These are phyloP conservation scores for Aphodius sticticus DNA, from an alignment of 2,888 invertebrate species.

Conservation along the genomic window DNA sequence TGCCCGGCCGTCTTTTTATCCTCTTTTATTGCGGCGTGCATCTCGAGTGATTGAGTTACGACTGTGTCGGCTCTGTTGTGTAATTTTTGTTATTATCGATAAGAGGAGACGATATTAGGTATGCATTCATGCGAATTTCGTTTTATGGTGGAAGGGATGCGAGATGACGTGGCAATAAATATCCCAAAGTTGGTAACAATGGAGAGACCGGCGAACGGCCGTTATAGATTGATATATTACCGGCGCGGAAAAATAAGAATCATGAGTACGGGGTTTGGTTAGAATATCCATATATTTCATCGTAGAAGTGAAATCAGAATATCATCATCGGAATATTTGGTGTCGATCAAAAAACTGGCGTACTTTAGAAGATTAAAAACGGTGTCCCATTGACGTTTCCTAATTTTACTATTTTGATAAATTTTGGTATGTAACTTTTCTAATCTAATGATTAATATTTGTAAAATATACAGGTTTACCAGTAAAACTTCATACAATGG, in stretches of 20 bases:
- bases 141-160: neutral
- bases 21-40: neutral
- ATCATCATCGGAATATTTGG: too few relatives aligned
- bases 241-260: neutral
- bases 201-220: neutral
- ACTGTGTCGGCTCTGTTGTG: neutral
- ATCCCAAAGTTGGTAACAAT: neutral
- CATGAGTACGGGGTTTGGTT: neutral
- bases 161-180: slow-evolving; percentile 4
- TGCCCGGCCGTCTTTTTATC: neutral
- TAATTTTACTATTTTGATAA: too few relatives aligned
- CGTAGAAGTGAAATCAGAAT: too few relatives aligned
- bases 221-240: neutral
- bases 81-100: neutral
- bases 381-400: too few relatives aligned
- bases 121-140: neutral
- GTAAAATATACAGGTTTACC: too few relatives aligned
- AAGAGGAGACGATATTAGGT: neutral
- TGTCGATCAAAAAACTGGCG: too few relatives aligned
- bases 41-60: neutral
- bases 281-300: neutral
- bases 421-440: too few relatives aligned
- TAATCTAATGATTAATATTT: too few relatives aligned
- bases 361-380: too few relatives aligned
- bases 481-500: too few relatives aligned